Evolutionary conservation across 2,888 invertebrate genomes (phyloP).

Genomic region (Amitus sp.): DNA sequence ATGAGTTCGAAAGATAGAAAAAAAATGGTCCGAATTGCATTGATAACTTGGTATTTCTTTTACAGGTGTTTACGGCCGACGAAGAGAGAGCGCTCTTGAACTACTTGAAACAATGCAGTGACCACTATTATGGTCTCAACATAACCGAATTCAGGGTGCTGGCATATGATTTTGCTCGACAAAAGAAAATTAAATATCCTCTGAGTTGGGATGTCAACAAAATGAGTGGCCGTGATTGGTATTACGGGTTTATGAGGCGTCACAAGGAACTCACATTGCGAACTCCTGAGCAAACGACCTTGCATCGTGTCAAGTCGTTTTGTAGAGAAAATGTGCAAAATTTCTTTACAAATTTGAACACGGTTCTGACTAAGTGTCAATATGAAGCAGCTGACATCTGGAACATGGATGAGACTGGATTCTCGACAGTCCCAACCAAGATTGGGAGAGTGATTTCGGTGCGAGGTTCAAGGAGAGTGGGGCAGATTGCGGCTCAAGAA

Average conservation of each 20-base stretch:
- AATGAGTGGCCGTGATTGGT: constrained; percentile 35
- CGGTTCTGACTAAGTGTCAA: not conserved
- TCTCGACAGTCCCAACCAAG: constrained; percentile 16
- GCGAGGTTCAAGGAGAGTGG: constrained; percentile 15
- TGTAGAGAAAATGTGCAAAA: constrained; percentile 10
- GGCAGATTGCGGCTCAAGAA: constrained; percentile 19
- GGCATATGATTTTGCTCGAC: constrained; percentile 36
- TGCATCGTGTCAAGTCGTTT: constrained; percentile 19
- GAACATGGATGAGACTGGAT: constrained; percentile 21
- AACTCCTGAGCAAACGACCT: constrained; percentile 6
- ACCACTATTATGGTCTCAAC: constrained; percentile 39
- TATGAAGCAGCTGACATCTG: constrained; percentile 8
- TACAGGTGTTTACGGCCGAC: constrained; percentile 13
- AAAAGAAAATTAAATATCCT: constrained; percentile 15
- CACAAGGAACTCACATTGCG: constrained; percentile 8
- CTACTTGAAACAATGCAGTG: constrained; percentile 5
- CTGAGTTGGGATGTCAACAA: constrained; percentile 28
- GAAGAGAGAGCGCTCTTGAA: constrained; percentile 12
- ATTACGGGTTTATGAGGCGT: constrained; percentile 20
- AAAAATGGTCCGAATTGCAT: constrained; percentile 2
- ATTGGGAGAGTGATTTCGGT: constrained; percentile 16
- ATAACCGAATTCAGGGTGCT: constrained; percentile 31
- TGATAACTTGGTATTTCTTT: constrained; percentile 3
- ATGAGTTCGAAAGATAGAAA: not conserved
- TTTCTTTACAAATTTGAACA: constrained; percentile 8